Conservation (phyloP, 2,888 invertebrate genomes). For the Thymelicus sylvestris region DNA sequence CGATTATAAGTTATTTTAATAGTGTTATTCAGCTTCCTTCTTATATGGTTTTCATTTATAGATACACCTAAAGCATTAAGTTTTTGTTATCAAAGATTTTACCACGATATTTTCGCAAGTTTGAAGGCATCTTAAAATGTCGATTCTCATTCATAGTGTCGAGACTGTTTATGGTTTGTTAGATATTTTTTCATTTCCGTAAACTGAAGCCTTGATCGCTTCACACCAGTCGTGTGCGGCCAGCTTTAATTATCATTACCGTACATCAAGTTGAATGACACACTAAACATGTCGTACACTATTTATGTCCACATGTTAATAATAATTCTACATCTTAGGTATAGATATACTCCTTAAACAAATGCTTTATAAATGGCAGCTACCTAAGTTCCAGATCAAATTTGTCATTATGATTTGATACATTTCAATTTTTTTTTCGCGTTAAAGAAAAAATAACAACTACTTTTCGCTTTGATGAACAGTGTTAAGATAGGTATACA, state of each 20-base stretch:
- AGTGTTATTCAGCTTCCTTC: too few species aligned
- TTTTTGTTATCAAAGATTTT: too few species aligned
- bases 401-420: neutral
- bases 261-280: conserved; percentile 23
- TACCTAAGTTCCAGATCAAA: neutral
- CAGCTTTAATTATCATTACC: conserved; percentile 26
- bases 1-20: too few species aligned
- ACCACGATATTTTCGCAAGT: too few species aligned
- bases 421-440: too few species aligned
- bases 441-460: neutral
- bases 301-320: neutral
- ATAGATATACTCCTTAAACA: conserved; percentile 21
- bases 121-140: too few species aligned
- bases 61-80: too few species aligned
- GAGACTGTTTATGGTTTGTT: too few species aligned
- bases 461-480: neutral
- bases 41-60: too few species aligned
- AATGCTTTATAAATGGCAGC: neutral
- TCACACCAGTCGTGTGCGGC: conserved; percentile 15
- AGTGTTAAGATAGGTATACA: too few species aligned
- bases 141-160: too few species aligned
- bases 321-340: neutral
- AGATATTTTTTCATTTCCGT: conserved; percentile 4
- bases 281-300: conserved; percentile 12
- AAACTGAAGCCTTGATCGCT: conserved; percentile 12